Conservation (phyloP, 2,797 vertebrate genomes). For the Tadarida brasiliensis region DNA sequence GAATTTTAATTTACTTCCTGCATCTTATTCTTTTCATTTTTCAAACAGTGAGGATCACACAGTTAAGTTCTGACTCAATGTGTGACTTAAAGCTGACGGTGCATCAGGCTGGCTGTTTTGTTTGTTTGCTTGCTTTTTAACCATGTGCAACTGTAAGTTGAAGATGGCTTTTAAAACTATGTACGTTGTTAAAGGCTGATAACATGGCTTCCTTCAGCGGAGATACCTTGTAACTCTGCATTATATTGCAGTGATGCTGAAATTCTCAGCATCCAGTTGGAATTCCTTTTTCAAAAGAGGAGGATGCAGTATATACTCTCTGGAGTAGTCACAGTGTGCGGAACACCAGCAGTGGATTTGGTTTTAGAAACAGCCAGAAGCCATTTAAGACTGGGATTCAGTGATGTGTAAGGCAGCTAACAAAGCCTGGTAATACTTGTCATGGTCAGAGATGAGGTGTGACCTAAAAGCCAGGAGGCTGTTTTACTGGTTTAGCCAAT, state of each 20-base stretch:
- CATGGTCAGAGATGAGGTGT: background rate
- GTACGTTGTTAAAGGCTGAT: rapidly evolving
- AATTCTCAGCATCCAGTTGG: background rate
- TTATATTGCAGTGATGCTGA: background rate
- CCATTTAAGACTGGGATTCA: background rate
- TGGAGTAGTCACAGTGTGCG: background rate
- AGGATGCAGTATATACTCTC: background rate
- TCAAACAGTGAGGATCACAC: background rate
- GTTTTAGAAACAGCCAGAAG: background rate
- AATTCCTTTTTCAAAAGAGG: background rate
- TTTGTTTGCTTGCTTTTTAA: background rate
- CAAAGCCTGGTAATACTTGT: background rate
- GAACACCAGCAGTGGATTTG: background rate
- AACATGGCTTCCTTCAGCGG: background rate
- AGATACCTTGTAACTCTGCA: background rate
- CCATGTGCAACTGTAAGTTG: background rate
- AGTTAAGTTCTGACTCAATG: background rate
- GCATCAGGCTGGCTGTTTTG: background rate
- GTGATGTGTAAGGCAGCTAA: background rate
- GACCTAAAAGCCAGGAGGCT: background rate
- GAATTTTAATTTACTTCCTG: background rate
- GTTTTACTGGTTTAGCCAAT: background rate
- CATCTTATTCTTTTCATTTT: background rate
- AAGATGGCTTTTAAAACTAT: background rate
- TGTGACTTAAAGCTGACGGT: too few relatives aligned